Evolutionary conservation across 2,797 vertebrate species (phyloP), one percentile per base, ranked within the genome.

Genomic region (Furcifer pardalis): DNA sequence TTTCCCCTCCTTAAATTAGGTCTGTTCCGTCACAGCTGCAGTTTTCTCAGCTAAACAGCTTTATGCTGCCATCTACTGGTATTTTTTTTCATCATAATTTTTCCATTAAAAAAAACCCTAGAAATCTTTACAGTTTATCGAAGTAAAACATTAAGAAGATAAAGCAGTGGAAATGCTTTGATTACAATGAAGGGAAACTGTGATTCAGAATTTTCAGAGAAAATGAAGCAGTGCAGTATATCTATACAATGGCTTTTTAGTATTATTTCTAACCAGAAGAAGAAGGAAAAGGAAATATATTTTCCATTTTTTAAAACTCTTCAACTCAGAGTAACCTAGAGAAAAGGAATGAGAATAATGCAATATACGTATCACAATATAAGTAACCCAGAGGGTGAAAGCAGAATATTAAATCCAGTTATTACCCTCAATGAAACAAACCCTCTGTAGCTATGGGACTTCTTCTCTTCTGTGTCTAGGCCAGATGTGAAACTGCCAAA

Each of bases 21-120:
- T 65, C n/a, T 17, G 0, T 74, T 83, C 46, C 35, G 46, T 32
- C 3, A 27, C 7, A 65, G 71, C 35, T 3, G 19, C 3, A 59
- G 17, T 72, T 65, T 65, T 72, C 12, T 0, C 1, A 1, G 13
- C 91, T 92, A 12, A 68, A 65, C 80, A 89, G 95, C 91, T 91
- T 77, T 88, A 92, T 95, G 94, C 95, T 96, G 92, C 94, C 96
- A 95, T 95, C 96, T 96, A 4, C 93, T 95, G 96, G 83, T 90
- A 42, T 7, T 69, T 85, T 44, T 40, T 25, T 21, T 35, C 0
- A 77, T 35, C 0, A 77, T 44, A 75, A 25, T 78, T 12, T 21
- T 21, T n/a, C 27, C 7, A 35, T 32, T 32, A 27, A 52, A 76
- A 79, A 35, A 2, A 6, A 1, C 1, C 21, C 44, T 37, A 27